These are phyloP conservation scores for Lysiphlebus fabarum DNA, from an alignment of 1,140 invertebrate species.

Conservation along the genomic window DNA sequence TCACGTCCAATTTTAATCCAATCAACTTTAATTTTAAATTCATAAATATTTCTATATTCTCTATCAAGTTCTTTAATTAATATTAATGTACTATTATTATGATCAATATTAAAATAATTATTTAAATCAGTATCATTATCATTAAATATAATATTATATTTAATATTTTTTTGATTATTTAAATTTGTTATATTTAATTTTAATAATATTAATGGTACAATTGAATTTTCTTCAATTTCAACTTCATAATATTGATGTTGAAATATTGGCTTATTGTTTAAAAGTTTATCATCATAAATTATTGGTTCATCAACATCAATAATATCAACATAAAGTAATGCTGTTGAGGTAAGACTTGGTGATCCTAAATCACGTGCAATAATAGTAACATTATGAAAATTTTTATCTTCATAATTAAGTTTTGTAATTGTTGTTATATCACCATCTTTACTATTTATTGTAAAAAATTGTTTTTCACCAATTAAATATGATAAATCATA, in stretches of 20 bases:
- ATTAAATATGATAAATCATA: slow-evolving; percentile 66
- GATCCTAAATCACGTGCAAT: slow-evolving; percentile 80
- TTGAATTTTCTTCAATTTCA: slow-evolving; percentile 72
- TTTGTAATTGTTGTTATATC: slow-evolving; percentile 69
- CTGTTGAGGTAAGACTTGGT: slow-evolving; percentile 74
- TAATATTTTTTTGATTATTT: slow-evolving; percentile 56
- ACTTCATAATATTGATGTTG: slow-evolving; percentile 74
- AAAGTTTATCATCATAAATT: slow-evolving; percentile 35
- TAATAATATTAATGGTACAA: slow-evolving; percentile 66
- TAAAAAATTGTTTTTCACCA: slow-evolving; percentile 65
- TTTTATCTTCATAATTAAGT: slow-evolving; percentile 68
- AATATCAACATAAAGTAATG: slow-evolving; percentile 67
- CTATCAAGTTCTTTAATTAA: slow-evolving; percentile 68
- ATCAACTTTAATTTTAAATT: slow-evolving; percentile 68
- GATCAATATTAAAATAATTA: slow-evolving; percentile 67
- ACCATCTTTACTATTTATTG: slow-evolving; percentile 78
- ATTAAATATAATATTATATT: slow-evolving; percentile 61
- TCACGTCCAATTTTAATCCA: slow-evolving; percentile 63
- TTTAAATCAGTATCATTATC: slow-evolving; percentile 45
- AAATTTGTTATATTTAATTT: slow-evolving; percentile 62
- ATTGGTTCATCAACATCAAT: slow-evolving; percentile 60
- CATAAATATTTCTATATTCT: slow-evolving; percentile 64
- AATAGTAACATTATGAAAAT: slow-evolving; percentile 71
- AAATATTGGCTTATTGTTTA: slow-evolving; percentile 57
- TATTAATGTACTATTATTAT: slow-evolving; percentile 69